Percentiles rank a stretch among this genome's conserved stretches.
phyloP scores from a whole-genome alignment of 2,797 vertebrate species.

The Anableps anableps region DNA sequence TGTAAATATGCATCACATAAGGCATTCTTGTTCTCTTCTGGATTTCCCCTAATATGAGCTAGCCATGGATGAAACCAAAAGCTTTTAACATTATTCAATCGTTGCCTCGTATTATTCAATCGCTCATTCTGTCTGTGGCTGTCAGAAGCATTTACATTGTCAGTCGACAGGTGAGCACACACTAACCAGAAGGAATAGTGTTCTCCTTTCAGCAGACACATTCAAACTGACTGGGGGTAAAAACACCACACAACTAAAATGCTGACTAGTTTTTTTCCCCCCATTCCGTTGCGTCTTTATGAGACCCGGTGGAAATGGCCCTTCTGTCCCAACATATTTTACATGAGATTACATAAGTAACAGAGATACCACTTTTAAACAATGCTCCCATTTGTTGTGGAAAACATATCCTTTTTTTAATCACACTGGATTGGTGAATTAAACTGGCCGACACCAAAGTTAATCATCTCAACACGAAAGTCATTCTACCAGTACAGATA shows the following conservation, averaged over 20 bases:
- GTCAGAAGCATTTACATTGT: not conserved
- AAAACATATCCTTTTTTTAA: rapidly evolving
- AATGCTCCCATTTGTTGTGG: not conserved
- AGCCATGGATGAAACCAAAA: not conserved
- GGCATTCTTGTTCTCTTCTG: not conserved
- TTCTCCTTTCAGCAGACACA: not conserved
- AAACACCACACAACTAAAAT: not conserved
- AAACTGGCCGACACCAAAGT: not conserved
- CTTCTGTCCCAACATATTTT: not conserved
- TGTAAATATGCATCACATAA: not conserved
- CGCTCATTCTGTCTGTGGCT: not conserved
- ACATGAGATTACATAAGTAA: not conserved
- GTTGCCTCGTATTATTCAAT: too few relatives aligned
- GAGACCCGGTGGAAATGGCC: not conserved
- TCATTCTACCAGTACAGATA: not conserved
- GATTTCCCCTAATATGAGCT: not conserved
- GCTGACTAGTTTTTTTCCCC: not conserved
- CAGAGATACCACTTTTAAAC: not conserved
- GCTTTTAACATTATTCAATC: not conserved
- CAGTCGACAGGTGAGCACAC: not conserved
- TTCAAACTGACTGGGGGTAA: not conserved
- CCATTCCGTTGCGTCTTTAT: not conserved
- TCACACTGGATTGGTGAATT: not conserved
- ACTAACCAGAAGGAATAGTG: not conserved
- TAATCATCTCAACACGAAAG: not conserved